Evolutionary conservation across 2,888 invertebrate species (phyloP).

Genomic region (Argyresthia goedartella): DNA sequence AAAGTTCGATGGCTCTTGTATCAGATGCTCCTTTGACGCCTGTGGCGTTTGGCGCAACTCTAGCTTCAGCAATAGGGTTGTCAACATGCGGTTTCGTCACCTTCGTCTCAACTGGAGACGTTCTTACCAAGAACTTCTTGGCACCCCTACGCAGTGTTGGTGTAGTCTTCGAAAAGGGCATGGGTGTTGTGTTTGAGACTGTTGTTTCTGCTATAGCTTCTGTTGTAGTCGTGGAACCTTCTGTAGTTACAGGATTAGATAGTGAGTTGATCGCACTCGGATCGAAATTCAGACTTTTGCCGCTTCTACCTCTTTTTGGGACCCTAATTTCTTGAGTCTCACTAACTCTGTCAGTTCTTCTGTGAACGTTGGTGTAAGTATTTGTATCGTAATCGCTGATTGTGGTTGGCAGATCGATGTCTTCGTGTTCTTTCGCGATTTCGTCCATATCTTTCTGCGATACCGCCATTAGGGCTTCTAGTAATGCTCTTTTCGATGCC

Average conservation of each 20-base stretch:
- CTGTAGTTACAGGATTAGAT: constrained; percentile 43
- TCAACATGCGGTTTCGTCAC: constrained; percentile 33
- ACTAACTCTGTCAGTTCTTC: constrained; percentile 28
- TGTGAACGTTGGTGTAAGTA: constrained; percentile 28
- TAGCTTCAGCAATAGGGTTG: constrained; percentile 49
- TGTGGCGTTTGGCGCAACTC: constrained; percentile 28
- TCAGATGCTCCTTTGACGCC: constrained; percentile 73
- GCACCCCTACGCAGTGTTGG: constrained; percentile 41
- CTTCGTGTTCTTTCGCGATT: constrained; percentile 49
- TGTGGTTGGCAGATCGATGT: constrained; percentile 28
- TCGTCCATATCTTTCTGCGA: constrained; percentile 69
- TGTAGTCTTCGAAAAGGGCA: constrained; percentile 25
- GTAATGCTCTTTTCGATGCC: constrained; percentile 75
- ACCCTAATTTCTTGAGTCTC: constrained; percentile 27
- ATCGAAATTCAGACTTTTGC: constrained; percentile 43
- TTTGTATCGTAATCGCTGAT: constrained; percentile 26
- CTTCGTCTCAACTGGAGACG: constrained; percentile 30
- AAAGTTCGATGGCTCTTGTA: constrained; percentile 82
- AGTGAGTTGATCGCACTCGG: constrained; percentile 49
- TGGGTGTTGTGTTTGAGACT: constrained; percentile 32
- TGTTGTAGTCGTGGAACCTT: constrained; percentile 25
- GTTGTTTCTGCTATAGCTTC: constrained; percentile 31
- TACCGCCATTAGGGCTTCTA: constrained; percentile 78
- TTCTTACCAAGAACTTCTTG: constrained; percentile 38
- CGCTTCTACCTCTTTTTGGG: constrained; percentile 30